These are phyloP conservation scores for Mamestra brassicae DNA, from an alignment of 2,888 invertebrate species.

Conservation along the genomic window DNA sequence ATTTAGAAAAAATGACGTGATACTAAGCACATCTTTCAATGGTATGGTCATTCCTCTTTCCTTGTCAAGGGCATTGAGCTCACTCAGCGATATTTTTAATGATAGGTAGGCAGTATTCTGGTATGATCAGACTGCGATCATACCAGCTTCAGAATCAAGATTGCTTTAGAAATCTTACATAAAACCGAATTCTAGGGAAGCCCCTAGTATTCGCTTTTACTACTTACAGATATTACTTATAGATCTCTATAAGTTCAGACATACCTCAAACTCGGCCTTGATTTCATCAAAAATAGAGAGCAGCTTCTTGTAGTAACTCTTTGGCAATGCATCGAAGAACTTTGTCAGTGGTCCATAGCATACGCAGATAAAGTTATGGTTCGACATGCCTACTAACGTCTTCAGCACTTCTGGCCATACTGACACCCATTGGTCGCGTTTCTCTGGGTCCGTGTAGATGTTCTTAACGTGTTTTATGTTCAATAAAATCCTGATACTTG, in stretches of 20 bases:
- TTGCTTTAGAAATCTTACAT: too few species aligned
- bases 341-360: slow-evolving; percentile 92
- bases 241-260: too few species aligned
- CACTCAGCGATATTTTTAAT: too few species aligned
- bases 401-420: slow-evolving; percentile 92
- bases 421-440: slow-evolving; percentile 91
- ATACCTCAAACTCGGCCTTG: slow-evolving; percentile 91
- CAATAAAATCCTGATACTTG: slow-evolving; percentile 91
- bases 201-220: too few species aligned
- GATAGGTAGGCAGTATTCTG: neutral
- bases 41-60: neutral
- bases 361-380: slow-evolving; percentile 93
- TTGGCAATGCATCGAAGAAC: slow-evolving; percentile 91
- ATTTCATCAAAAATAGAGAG: slow-evolving; percentile 89
- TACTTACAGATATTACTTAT: too few species aligned
- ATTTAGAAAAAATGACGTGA: neutral
- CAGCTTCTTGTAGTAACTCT: slow-evolving; percentile 89
- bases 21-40: neutral
- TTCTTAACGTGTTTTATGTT: slow-evolving; percentile 92
- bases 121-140: neutral
- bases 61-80: too few species aligned
- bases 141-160: too few species aligned
- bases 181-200: too few species aligned
- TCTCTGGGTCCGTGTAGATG: slow-evolving; percentile 92
- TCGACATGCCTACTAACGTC: slow-evolving; percentile 91